Evolutionary conservation across 2,113 vertebrate genomes (phyloP).

Genomic region (Illadopsis cleaveri): DNA sequence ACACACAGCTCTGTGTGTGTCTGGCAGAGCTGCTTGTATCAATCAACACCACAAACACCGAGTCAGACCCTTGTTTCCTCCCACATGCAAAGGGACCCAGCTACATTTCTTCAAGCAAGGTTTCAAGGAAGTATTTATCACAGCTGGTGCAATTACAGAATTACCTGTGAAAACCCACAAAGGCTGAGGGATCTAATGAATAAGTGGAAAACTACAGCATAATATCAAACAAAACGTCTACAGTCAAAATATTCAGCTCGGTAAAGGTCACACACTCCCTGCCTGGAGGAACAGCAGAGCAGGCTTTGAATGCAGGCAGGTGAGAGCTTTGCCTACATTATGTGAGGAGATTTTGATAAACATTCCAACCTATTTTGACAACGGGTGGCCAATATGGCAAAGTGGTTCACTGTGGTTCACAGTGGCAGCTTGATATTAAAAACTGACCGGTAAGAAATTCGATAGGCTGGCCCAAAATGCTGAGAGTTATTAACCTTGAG

Average conservation of each 20-base stretch:
- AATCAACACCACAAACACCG: background rate
- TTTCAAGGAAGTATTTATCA: constrained; percentile 2
- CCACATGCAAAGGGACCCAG: background rate
- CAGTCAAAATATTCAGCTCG: background rate
- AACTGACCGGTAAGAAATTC: background rate
- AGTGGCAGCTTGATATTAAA: background rate
- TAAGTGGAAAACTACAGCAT: background rate
- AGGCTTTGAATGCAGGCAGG: background rate
- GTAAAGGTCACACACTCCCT: background rate
- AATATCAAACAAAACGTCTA: background rate
- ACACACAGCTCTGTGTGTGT: background rate
- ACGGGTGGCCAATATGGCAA: background rate
- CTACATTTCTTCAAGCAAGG: background rate
- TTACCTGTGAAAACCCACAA: background rate
- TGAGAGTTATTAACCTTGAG: background rate
- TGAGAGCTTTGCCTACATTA: background rate
- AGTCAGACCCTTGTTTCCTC: background rate
- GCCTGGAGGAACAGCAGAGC: background rate
- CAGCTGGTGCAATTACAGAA: constrained; percentile 15
- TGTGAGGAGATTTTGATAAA: background rate
- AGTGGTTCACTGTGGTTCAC: background rate
- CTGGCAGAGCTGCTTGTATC: background rate
- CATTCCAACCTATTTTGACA: background rate
- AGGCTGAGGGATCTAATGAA: background rate
- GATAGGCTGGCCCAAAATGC: background rate